A percentile compares a stretch with the other conserved stretches of the same genome.
Evolutionary conservation across 2,113 vertebrate species (phyloP).

Genomic region (Sisor rabdophorus): DNA sequence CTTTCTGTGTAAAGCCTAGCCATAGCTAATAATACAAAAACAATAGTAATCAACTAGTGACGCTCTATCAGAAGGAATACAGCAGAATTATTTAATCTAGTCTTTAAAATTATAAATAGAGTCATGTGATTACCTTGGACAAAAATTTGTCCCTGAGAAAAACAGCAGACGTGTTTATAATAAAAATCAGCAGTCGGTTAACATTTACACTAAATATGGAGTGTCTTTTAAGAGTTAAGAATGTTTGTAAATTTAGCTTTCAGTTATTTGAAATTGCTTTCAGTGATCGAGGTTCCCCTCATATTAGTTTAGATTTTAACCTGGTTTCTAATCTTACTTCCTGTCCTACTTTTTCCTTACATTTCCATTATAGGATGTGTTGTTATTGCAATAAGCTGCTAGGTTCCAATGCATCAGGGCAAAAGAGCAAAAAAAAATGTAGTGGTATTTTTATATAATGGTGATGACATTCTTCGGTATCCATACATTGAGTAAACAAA

Average conservation of each 20-base stretch:
- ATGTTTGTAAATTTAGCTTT: neutral
- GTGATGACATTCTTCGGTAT: constrained; percentile 5
- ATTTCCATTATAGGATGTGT: neutral
- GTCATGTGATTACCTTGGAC: neutral
- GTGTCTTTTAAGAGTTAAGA: neutral
- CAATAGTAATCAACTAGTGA: neutral
- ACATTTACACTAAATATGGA: neutral
- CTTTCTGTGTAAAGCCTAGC: constrained; percentile 28
- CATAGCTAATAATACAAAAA: neutral
- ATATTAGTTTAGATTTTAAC: neutral
- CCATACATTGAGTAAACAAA: neutral
- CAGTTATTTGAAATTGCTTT: neutral
- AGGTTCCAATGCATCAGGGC: too few species aligned
- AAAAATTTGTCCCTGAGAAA: neutral
- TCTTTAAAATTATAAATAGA: neutral
- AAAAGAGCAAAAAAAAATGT: neutral
- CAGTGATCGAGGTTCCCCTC: too few species aligned
- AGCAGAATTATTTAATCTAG: neutral
- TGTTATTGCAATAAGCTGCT: neutral
- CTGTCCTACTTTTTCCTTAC: too few species aligned
- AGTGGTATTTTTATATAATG: neutral
- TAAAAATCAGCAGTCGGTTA: neutral
- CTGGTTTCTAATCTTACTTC: neutral
- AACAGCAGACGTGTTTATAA: neutral
- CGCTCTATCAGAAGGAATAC: neutral